phyloP scores from a whole-genome alignment of 2,797 vertebrate genomes.

The Schizothorax lantsangensis region DNA sequence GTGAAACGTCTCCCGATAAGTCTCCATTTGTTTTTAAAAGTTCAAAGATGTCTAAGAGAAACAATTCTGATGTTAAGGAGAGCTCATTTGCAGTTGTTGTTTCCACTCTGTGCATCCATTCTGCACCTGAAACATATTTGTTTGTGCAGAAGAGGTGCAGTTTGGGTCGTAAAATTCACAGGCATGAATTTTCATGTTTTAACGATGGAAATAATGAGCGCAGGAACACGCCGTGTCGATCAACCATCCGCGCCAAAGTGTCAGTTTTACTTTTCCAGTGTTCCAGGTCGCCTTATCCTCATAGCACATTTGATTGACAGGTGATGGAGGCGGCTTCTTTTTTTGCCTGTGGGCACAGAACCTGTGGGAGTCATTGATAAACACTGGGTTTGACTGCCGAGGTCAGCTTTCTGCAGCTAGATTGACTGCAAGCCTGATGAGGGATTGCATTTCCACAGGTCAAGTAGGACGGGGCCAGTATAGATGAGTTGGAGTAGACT shows the following conservation, averaged over 20 bases:
- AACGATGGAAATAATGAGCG: slow-evolving; percentile 33
- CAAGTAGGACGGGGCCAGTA: slow-evolving; percentile 21
- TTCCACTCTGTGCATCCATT: neutral
- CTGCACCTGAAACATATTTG: slow-evolving; percentile 17
- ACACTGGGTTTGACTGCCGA: slow-evolving; percentile 46
- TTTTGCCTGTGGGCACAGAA: slow-evolving; percentile 11
- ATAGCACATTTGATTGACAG: slow-evolving; percentile 46
- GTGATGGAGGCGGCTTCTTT: slow-evolving; percentile 14
- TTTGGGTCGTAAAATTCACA: slow-evolving; percentile 41
- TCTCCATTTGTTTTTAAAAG: neutral
- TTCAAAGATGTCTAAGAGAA: neutral
- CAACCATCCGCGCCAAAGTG: neutral
- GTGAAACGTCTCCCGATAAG: neutral
- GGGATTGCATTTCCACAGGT: slow-evolving; percentile 26
- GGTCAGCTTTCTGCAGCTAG: slow-evolving; percentile 44
- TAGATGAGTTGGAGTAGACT: slow-evolving; percentile 41
- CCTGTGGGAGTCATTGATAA: slow-evolving; percentile 47
- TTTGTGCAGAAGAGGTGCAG: slow-evolving; percentile 10
- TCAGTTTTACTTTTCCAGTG: slow-evolving; percentile 20
- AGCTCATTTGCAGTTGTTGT: neutral
- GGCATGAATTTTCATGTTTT: slow-evolving; percentile 53
- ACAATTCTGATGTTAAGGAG: neutral
- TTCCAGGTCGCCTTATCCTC: neutral
- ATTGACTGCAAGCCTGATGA: slow-evolving; percentile 35
- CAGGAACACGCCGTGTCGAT: neutral